Evolutionary conservation across 2,888 invertebrate species (phyloP), one percentile per base, ranked within the genome.

Genomic region (Julus scandinavius): DNA sequence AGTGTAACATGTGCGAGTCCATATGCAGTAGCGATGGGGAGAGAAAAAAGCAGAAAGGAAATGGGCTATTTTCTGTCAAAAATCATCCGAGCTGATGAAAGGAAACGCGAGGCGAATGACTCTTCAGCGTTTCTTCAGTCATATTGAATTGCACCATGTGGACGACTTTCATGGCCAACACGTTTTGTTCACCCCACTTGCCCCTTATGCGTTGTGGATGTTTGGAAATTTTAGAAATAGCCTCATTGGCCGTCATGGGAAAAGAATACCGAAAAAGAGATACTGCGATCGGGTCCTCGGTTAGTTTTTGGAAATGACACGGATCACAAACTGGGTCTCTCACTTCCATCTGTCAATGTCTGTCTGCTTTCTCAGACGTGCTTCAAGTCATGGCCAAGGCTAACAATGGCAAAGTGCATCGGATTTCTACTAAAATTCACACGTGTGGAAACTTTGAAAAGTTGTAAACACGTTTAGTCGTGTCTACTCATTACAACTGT

Each of bases 111-210:
- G 41, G 85, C 49, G 45, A 85, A 85, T 85, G 85, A 85, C 85
- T 85, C 45, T 6, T 0, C 9, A 17, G 41, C 20, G 41, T 85
- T 41, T 72, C 72, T 72, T 20, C 5, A 20, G 20, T 11, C 20
- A 72, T 20, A 72, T 72, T 72, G 72, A 72, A 72, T 72, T 72
- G 72, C 72, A 72, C 20, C 72, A 72, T 72, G 20, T 72, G 49
- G 85, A 85, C 49, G n/a, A 41, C n/a, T 85, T 85, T 85, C 85
- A 85, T n/a, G 85, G 85, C 85, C 85, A 85, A 85, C 85, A 85
- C 72, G 72, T 72, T 72, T 20, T 13, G 41, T 13, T 85, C 85
- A n/a, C 85, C 85, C 85, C 20, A 20, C 20, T 85, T 40, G 45
- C 49, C 49, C n/a, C 85, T 45, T n/a, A 41, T 40, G 85, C 9